phyloP scores from a whole-genome alignment of 2,113 vertebrate genomes.

The Euleptes europaea region DNA sequence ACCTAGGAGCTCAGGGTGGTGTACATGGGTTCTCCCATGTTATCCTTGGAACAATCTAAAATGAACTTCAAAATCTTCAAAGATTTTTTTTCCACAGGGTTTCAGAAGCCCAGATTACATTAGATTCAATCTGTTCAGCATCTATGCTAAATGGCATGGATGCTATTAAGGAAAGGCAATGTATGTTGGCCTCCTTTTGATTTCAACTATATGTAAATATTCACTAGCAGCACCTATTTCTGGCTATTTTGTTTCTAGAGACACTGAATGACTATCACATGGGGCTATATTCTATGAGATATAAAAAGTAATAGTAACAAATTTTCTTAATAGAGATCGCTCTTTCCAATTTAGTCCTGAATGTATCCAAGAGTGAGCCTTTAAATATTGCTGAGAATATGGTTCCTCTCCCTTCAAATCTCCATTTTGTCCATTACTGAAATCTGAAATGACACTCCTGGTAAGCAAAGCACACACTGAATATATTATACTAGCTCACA shows the following conservation, averaged over 20 bases:
- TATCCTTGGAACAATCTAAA: too few species aligned
- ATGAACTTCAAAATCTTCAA: not conserved
- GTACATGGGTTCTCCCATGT: too few species aligned
- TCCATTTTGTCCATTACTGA: not conserved
- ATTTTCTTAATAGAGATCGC: not conserved
- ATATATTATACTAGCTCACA: not conserved
- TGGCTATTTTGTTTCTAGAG: not conserved
- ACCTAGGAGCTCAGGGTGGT: too few species aligned
- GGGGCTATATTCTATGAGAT: not conserved
- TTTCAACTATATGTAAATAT: not conserved
- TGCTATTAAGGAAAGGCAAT: not conserved
- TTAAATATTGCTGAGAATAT: not conserved
- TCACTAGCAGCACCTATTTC: not conserved
- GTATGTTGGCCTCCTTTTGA: not conserved
- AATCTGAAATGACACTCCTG: not conserved
- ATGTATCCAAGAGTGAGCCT: not conserved
- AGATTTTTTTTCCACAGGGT: not conserved
- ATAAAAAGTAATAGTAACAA: not conserved
- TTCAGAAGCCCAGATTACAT: not conserved
- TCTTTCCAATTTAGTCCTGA: not conserved
- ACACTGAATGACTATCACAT: not conserved
- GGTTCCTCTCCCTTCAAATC: too few species aligned
- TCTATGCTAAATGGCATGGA: not conserved
- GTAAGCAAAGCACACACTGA: not conserved
- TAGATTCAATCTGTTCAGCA: not conserved